Evolutionary conservation across 37 sponge, comb jelly and placozoan genomes (phyloP), one percentile per base, ranked within the genome.

Genomic region (Axinella damicornis): DNA sequence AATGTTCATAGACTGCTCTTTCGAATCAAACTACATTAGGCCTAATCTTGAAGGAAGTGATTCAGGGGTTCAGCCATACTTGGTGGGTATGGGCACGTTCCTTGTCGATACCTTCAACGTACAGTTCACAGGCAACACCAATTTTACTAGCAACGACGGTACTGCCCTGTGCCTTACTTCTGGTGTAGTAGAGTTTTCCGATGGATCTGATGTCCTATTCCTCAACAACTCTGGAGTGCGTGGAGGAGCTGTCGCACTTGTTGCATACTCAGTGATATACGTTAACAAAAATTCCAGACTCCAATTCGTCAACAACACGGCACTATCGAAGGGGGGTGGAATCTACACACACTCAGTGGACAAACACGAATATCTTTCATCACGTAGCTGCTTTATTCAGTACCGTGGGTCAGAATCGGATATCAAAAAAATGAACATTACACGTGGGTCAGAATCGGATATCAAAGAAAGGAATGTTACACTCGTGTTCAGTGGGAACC

Each of bases 371-470:
- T 77, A 77, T 36, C 13, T 77, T 19, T 37, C 24, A 20, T 57
- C 63, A 21, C 16, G 41, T 53, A 70, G 27, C 38, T 81, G 81
- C 30, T 81, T 81, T 25, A 69, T 81, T 57, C 58, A 56, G 33
- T 77, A 77, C 57, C 28, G 18, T 21, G 77, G 70, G n/a, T n/a
- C n/a, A 14, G 37, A 36, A 77, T 12, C 14, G 35, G 32, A 1
- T 35, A 5, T 19, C 21, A 36, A 38, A 16, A 39, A 61, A 22
- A 61, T 5, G 14, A 32, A 68, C 69, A 35, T 35, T 20, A 40
- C 21, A 18, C 65, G 65, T 28, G 11, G 2, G n/a, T n/a, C n/a
- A 14, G 37, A 36, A 77, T 12, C 14, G 35, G 32, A 1, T 35
- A 5, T 19, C 21, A 36, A 38, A 16, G 37, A 61, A 22, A 61